Base-by-base conservation (phyloP, 64 coral and sea anemone species). In the Montipora efflorescens region DNA sequence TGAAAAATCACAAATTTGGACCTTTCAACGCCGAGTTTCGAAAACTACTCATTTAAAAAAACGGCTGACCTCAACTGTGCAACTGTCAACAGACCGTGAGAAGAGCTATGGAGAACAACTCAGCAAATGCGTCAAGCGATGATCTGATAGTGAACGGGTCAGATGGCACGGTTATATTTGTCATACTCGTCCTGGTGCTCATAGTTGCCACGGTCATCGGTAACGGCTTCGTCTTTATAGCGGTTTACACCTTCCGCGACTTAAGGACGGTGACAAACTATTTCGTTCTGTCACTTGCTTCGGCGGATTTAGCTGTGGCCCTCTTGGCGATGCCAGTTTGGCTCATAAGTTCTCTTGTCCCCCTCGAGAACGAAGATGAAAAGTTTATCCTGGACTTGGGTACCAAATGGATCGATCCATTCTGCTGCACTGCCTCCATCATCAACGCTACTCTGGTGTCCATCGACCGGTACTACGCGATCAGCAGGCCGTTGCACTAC, bases 221-320 rank as follows among this genome's bases (percentile, higher is more conserved):
- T 18, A 98, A 98, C 55, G 91, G 87, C 25, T 88, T 94, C 9
- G 96, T 98, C 5, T 95, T 98, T 15, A 59, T 91, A n/a, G 96
- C 96, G 20, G 89, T 98, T 3, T 95, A 95, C 59, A 74, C 90
- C 18, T 92, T 98, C 68, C 89, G 96, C 4, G 96, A 93, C 3
- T 90, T 98, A 4, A 57, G 96, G 67, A 98, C 96, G 6, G 96
- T 98, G 53, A 98, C 96, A 12, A 98, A 98, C 78, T 94, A 90
- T 25, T 98, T 98, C 43, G 90, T 98, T 0, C 88, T 98, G 23
- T 95, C 96, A 1, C 69, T 98, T 14, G 93, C 96, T 19, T 89
- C 89, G 36, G 96, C 96, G 7, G 96, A 98, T 68, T 61, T 98
- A n/a, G 83, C 93, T 22, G 96, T 98, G 6, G 96, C 96, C 51